phyloP scores from a whole-genome alignment of 92 coral and sea anemone genomes.

The Palythoa caribaeorum region DNA sequence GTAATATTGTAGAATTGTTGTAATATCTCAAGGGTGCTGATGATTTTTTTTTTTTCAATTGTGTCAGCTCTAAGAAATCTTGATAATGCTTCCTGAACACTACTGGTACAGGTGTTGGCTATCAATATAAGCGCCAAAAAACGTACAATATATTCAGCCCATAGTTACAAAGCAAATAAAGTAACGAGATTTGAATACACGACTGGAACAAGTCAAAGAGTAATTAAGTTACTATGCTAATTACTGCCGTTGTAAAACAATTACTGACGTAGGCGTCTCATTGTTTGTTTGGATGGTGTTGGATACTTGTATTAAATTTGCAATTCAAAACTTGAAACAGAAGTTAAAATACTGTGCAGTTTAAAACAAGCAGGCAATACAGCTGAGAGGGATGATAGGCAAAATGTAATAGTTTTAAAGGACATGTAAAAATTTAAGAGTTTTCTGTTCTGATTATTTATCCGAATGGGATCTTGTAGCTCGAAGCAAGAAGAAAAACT shows the following conservation, averaged over 20 bases:
- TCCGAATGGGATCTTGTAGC: conserved; percentile 43
- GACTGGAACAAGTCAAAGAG: not conserved
- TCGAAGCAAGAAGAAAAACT: conserved; percentile 10
- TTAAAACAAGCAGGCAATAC: not conserved
- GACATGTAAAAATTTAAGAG: not conserved
- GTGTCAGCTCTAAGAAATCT: not conserved
- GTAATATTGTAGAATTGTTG: not conserved
- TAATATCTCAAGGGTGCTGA: conserved; percentile 7
- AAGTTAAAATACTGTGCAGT: not conserved
- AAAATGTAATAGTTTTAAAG: no score
- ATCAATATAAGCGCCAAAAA: not conserved
- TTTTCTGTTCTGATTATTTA: not conserved
- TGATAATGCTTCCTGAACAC: not conserved
- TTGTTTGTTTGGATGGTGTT: conserved; percentile 20
- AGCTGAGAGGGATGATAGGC: not conserved
- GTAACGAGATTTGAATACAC: conserved; percentile 6
- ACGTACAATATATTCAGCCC: not conserved
- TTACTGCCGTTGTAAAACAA: conserved; percentile 21
- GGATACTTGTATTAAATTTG: not conserved
- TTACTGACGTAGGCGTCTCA: conserved; percentile 18
- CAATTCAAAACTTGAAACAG: not conserved
- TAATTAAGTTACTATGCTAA: conserved; percentile 5
- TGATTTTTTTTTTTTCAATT: not conserved
- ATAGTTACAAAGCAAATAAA: not conserved
- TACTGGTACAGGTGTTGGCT: not conserved